phyloP scores from a whole-genome alignment of 2,113 vertebrate genomes.

The Xenopus tropicalis region DNA sequence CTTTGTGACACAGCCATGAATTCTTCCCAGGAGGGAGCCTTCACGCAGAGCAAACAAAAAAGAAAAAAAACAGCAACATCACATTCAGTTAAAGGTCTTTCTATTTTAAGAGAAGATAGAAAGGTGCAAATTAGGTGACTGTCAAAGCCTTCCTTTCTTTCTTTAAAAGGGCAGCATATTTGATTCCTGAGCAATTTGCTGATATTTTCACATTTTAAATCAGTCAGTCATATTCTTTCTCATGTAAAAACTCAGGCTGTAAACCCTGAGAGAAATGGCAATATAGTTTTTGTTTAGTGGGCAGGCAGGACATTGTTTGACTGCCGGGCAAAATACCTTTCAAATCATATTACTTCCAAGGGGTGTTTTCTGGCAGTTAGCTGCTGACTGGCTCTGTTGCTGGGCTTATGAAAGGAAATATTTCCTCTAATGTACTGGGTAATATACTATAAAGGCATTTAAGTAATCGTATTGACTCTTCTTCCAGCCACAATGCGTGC shows the following conservation, averaged over 20 bases:
- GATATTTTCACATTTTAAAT: neutral
- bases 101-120: conserved; percentile 5
- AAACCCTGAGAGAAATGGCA: no score
- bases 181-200: neutral
- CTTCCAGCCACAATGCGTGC: no score
- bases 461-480: no score
- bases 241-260: neutral
- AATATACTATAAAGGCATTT: no score
- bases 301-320: no score
- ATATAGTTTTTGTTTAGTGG: no score
- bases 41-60: conserved; percentile 23
- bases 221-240: neutral
- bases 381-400: no score
- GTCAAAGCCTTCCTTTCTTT: neutral
- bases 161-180: conserved; percentile 13
- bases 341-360: no score
- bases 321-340: no score
- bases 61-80: conserved; percentile 5
- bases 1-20: conserved; percentile 31
- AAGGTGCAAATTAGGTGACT: neutral
- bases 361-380: no score
- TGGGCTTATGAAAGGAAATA: no score
- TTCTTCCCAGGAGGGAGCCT: neutral
- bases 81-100: conserved; percentile 39
- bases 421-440: no score